phyloP scores from a whole-genome alignment of 2,113 vertebrate genomes.

The Oxyura jamaicensis region DNA sequence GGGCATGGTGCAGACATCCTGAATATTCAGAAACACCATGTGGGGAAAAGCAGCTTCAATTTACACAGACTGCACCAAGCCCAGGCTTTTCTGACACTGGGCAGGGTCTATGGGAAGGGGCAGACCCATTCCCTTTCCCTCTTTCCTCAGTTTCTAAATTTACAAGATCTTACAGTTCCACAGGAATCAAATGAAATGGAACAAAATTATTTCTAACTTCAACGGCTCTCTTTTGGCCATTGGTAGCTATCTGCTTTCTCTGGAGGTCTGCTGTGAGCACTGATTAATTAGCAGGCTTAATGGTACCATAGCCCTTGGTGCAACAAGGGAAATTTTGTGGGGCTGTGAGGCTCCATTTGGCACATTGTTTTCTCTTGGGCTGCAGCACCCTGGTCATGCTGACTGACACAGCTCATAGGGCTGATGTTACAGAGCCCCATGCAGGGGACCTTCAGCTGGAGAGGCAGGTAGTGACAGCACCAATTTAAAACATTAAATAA shows the following conservation, averaged over 20 bases:
- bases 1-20: neutral
- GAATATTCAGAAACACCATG: rapidly evolving
- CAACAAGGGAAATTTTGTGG: neutral
- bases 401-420: rapidly evolving
- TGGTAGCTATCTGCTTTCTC: neutral
- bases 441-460: neutral
- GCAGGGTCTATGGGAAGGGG: neutral
- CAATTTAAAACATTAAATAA: neutral
- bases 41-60: rapidly evolving
- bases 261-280: rapidly evolving
- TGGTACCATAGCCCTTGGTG: neutral
- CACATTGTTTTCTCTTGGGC: neutral
- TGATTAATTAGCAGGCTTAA: neutral
- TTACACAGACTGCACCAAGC: neutral
- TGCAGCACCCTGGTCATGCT: rapidly evolving
- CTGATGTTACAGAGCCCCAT: neutral
- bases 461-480: neutral
- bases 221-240: neutral
- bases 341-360: neutral
- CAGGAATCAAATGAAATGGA: neutral
- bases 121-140: neutral
- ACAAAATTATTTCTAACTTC: neutral
- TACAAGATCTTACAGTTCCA: neutral
- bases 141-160: neutral
- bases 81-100: neutral